Conservation (phyloP, 2,888 invertebrate species). For the Phalera bucephala region DNA sequence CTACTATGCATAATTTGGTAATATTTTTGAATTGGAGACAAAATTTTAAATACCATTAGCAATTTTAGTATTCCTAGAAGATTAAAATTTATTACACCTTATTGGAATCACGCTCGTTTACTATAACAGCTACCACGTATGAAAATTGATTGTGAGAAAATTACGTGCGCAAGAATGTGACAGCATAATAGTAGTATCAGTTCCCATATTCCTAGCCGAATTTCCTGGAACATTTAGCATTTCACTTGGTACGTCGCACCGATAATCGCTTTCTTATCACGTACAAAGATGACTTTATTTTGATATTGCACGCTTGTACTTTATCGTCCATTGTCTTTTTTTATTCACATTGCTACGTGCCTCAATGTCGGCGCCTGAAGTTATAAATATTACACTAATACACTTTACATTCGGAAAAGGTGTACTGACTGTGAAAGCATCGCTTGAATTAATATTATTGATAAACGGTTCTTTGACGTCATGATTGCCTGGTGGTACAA, state of each 20-base stretch:
- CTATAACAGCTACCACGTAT: constrained; percentile 9
- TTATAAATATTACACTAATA: constrained; percentile 44
- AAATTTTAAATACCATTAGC: too few relatives aligned
- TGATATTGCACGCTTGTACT: constrained; percentile 67
- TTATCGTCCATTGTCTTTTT: constrained; percentile 66
- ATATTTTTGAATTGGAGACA: too few relatives aligned
- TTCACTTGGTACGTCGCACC: constrained; percentile 27
- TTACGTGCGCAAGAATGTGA: constrained; percentile 24
- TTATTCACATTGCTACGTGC: constrained; percentile 55
- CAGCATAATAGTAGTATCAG: constrained; percentile 15
- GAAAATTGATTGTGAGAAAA: constrained; percentile 23
- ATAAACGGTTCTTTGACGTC: constrained; percentile 3
- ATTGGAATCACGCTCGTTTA: constrained; percentile 6
- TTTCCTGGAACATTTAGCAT: constrained; percentile 58
- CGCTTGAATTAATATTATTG: constrained; percentile 32
- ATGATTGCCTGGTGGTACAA: constrained; percentile 3
- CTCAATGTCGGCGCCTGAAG: constrained; percentile 40
- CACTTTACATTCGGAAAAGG: constrained; percentile 33
- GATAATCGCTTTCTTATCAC: constrained; percentile 56
- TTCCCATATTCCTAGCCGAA: constrained; percentile 38
- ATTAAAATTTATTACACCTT: constrained; percentile 1
- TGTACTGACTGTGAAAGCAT: constrained; percentile 32
- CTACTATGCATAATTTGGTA: too few relatives aligned
- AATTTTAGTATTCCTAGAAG: neutral
- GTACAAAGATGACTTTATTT: constrained; percentile 73